Evolutionary conservation across 92 coral and sea anemone genomes (phyloP).

Genomic region (Porites evermanni): DNA sequence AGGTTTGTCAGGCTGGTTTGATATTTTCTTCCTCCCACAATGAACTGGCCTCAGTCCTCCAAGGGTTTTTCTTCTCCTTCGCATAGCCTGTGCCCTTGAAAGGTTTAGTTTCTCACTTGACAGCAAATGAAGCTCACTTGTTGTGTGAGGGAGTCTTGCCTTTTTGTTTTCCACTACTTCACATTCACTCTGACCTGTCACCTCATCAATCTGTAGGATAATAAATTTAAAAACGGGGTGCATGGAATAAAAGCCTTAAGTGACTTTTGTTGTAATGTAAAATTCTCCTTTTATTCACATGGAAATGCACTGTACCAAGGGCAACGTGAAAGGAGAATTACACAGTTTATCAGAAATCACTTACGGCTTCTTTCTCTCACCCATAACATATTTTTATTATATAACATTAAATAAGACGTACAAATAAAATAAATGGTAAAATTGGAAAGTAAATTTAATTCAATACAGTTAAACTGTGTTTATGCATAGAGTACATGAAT

Average conservation of each 20-base stretch:
- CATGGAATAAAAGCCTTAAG: no score
- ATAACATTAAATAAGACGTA: no score
- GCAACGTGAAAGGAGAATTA: background rate
- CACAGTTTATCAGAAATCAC: background rate
- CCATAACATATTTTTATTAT: no score
- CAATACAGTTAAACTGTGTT: background rate
- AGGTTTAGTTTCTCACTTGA: background rate
- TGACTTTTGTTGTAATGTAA: no score
- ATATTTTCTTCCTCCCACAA: slow-evolving; percentile 46
- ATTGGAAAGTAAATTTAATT: slow-evolving; percentile 1
- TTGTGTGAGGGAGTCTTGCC: no score
- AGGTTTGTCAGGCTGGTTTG: slow-evolving; percentile 25
- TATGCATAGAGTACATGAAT: slow-evolving; percentile 3
- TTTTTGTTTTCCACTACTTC: no score
- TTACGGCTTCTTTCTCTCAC: no score
- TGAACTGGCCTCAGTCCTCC: slow-evolving; percentile 59
- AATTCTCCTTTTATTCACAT: background rate
- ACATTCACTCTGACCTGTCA: no score
- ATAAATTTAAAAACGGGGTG: no score
- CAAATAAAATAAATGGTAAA: no score
- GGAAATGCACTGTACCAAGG: background rate
- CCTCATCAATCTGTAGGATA: no score
- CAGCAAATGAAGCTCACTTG: no score
- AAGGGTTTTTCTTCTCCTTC: slow-evolving; percentile 54
- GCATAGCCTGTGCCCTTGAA: slow-evolving; percentile 37